These are phyloP conservation scores for Trachurus trachurus DNA, from an alignment of 2,797 vertebrate genomes.

Conservation along the genomic window DNA sequence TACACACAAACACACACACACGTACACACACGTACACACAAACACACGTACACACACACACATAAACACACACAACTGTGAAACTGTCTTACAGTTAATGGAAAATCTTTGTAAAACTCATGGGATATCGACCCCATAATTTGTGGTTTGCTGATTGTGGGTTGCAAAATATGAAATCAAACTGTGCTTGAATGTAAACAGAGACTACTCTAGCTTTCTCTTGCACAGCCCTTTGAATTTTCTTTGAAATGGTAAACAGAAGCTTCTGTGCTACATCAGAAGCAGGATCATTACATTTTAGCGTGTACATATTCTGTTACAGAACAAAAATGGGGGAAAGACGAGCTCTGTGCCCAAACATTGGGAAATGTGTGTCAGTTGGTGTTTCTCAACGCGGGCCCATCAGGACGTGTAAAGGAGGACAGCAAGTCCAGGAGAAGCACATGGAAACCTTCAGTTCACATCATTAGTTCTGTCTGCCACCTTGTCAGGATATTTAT, in stretches of 20 bases:
- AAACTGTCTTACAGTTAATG: slow-evolving; percentile 67
- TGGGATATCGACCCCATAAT: slow-evolving; percentile 76
- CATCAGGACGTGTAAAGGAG: slow-evolving; percentile 76
- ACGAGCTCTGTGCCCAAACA: slow-evolving; percentile 42
- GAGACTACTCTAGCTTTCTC: slow-evolving; percentile 42
- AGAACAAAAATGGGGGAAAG: slow-evolving; percentile 17
- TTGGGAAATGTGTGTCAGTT: slow-evolving; percentile 62
- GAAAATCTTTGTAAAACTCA: slow-evolving; percentile 80
- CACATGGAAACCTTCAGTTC: slow-evolving; percentile 84
- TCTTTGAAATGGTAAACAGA: slow-evolving; percentile 25
- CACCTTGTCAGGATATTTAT: slow-evolving; percentile 88
- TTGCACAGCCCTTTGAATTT: slow-evolving; percentile 22
- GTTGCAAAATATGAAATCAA: slow-evolving; percentile 76
- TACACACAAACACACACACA: slow-evolving; percentile 10
- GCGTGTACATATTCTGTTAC: slow-evolving; percentile 15
- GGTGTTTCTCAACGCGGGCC: slow-evolving; percentile 58
- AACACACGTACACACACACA: background rate
- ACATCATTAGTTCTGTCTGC: slow-evolving; percentile 87
- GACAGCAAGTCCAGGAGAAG: slow-evolving; percentile 77
- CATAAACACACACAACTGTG: slow-evolving; percentile 30
- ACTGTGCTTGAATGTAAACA: slow-evolving; percentile 73
- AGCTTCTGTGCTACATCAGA: slow-evolving; percentile 24
- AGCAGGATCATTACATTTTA: slow-evolving; percentile 16
- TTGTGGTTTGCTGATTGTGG: slow-evolving; percentile 78
- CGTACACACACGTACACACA: background rate